Evolutionary conservation across 2,797 vertebrate genomes (phyloP).

Genomic region (Tadarida brasiliensis): DNA sequence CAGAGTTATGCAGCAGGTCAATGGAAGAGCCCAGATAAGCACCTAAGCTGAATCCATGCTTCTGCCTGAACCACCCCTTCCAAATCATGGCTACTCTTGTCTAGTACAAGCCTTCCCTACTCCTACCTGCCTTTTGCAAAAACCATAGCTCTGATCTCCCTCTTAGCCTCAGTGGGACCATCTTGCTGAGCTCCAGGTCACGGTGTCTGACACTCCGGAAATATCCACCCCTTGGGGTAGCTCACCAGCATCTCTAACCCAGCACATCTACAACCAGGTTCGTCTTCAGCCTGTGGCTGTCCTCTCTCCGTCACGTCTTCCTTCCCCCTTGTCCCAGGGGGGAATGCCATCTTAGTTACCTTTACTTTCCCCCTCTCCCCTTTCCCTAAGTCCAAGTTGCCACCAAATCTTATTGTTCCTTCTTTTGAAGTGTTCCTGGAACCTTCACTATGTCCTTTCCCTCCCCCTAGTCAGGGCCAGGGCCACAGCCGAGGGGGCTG

Average conservation of each 20-base stretch:
- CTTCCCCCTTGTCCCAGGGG: not conserved
- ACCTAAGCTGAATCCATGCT: not conserved
- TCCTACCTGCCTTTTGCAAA: not conserved
- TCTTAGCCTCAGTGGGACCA: not conserved
- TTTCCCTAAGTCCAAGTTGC: not conserved
- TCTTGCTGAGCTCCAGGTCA: not conserved
- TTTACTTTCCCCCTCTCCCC: not conserved
- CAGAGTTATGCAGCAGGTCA: not conserved
- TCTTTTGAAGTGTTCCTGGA: constrained; percentile 31
- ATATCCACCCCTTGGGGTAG: not conserved
- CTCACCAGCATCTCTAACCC: not conserved
- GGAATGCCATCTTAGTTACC: not conserved
- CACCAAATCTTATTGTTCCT: not conserved
- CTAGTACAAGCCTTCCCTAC: not conserved
- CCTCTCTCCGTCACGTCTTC: not conserved
- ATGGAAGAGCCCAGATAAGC: not conserved
- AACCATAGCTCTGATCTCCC: not conserved
- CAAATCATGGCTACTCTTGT: not conserved
- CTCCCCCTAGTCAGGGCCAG: not conserved
- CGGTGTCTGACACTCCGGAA: not conserved
- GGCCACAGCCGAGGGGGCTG: not conserved
- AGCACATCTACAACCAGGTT: constrained; percentile 3
- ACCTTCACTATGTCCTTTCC: not conserved
- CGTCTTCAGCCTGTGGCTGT: not conserved
- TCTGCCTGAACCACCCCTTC: not conserved